phyloP scores from a whole-genome alignment of 2,797 vertebrate species.

The Aphelocoma californica region DNA sequence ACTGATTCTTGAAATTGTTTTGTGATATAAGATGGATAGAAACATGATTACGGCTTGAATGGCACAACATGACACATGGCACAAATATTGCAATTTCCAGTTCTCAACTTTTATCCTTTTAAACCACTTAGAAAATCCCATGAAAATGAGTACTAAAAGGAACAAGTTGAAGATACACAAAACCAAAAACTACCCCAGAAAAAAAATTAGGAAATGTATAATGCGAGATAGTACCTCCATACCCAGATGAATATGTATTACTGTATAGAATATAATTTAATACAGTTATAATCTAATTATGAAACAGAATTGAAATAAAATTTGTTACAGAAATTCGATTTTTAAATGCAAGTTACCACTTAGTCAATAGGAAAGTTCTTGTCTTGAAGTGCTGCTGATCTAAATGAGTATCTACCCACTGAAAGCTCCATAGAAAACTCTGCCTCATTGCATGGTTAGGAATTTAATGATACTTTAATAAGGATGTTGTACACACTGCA shows the following conservation, averaged over 20 bases:
- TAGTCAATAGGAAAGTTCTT: background rate
- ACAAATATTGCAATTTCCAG: background rate
- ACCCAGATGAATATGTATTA: background rate
- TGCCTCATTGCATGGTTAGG: background rate
- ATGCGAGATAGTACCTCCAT: background rate
- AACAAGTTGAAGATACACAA: background rate
- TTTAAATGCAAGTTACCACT: background rate
- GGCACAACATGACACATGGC: background rate
- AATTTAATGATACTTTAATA: background rate
- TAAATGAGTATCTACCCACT: background rate
- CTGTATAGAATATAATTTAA: background rate
- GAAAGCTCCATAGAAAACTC: background rate
- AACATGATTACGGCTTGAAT: background rate
- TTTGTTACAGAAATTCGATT: background rate
- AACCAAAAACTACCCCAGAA: background rate
- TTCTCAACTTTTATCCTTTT: background rate
- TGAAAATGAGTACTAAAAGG: background rate
- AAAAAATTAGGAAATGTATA: background rate
- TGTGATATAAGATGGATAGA: background rate
- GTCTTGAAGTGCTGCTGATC: rapidly evolving
- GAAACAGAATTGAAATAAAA: background rate
- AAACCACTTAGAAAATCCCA: background rate
- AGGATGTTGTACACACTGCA: background rate
- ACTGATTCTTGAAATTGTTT: background rate
- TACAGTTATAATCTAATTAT: background rate